Base-by-base conservation (phyloP, 2,888 invertebrate species). In the Caenorhabditis parvicauda region DNA sequence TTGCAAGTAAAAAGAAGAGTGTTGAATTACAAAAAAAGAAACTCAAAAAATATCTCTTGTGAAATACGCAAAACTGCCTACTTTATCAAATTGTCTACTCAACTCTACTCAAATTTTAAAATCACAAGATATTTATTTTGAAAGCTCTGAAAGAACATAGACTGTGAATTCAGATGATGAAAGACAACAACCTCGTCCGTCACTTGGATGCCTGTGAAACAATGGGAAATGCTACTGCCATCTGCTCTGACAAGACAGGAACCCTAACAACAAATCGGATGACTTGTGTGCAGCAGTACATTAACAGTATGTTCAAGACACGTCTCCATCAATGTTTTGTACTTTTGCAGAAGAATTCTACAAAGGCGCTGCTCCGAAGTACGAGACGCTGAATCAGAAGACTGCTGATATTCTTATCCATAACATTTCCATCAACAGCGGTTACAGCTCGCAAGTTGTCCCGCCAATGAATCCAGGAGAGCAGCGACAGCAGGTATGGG, bases 371-470 rank as follows among this genome's bases (percentile, higher is more conserved):
- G 59, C 54, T 9, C 63, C 62, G 9, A 52, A 49, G 27, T 67
- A 56, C 51, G 61, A 64, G 3, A 27, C 49, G 21, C 28, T 73
- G 45, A 67, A 70, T 35, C 28, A 46, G 22, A 29, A 35, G 3
- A 70, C 72, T 14, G 46, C 61, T 2, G 62, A 69, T 17, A 83
- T 90, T 52, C 85, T 96, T 73, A 82, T 93, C 29, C 89, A 92
- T 81, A 89, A 89, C 41, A 89, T 96, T 67, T 86, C 92, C 6
- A 62, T 72, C 39, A 75, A 75, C 65, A 61, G 63, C 29, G 70
- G 69, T 12, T 75, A 72, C 55, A 63, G 56, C 21, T 70, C 72
- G 2, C 61, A 64, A 1, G 69, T 69, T n/a, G 39, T 67, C 3
- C 39, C 46, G 24, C 63, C 70, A 4, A 64, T 54, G 12, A 64